phyloP scores from a whole-genome alignment of 2,797 vertebrate species.

The Halcyon chelicuti region DNA sequence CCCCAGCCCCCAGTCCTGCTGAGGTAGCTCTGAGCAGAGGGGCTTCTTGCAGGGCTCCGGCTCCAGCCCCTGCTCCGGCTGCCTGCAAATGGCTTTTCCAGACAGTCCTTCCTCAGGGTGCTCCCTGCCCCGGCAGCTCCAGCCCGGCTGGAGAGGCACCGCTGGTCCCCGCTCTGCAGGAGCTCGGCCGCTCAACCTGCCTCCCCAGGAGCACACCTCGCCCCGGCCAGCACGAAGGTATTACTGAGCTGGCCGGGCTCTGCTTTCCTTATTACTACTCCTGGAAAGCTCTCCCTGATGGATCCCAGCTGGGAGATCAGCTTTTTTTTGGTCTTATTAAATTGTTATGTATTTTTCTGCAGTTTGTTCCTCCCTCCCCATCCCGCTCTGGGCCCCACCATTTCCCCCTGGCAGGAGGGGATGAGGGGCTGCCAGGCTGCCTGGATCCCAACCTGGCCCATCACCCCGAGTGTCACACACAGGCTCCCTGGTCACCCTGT shows the following conservation, averaged over 20 bases:
- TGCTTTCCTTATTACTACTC: constrained; percentile 14
- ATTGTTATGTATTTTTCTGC: background rate
- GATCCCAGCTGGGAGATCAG: constrained; percentile 35
- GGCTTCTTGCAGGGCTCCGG: background rate
- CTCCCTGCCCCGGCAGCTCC: background rate
- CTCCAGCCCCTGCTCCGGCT: background rate
- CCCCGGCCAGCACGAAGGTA: background rate
- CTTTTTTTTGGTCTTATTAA: background rate
- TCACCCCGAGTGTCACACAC: background rate
- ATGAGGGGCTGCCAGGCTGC: background rate
- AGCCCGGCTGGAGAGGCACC: background rate
- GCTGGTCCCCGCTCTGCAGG: rapidly evolving
- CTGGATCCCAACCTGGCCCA: background rate
- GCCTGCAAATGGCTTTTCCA: background rate
- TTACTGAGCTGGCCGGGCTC: background rate
- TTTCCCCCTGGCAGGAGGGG: background rate
- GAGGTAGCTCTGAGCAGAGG: background rate
- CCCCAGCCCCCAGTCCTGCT: background rate
- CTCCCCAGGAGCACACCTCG: background rate
- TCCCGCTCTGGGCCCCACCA: background rate
- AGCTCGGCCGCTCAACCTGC: background rate
- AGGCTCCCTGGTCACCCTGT: background rate
- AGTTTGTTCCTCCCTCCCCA: background rate
- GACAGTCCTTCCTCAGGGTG: background rate
- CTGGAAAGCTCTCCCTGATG: constrained; percentile 23